Percentiles rank a stretch among this genome's conserved stretches.
Evolutionary conservation across 2,797 vertebrate genomes (phyloP).

Genomic region (Menidia menidia): DNA sequence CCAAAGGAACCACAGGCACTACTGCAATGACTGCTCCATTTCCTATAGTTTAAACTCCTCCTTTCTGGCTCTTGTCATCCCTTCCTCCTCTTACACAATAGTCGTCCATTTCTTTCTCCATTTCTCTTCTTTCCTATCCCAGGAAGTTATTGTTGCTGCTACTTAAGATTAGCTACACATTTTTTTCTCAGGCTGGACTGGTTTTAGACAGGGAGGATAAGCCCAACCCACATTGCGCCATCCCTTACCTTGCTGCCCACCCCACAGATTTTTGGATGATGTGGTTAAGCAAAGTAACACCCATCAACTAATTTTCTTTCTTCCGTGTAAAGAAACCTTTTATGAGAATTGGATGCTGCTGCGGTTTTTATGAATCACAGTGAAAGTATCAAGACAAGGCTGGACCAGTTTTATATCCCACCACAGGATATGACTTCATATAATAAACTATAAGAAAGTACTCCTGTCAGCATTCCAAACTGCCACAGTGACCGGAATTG

Average conservation of each 20-base stretch:
- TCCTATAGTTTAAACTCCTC: slow-evolving; percentile 51
- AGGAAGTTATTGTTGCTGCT: slow-evolving; percentile 27
- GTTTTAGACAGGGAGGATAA: slow-evolving; percentile 43
- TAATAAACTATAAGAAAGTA: slow-evolving; percentile 18
- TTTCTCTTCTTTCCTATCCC: slow-evolving; percentile 1
- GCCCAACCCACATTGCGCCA: slow-evolving; percentile 28
- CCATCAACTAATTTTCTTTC: slow-evolving; percentile 28
- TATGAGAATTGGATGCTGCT: slow-evolving; percentile 10
- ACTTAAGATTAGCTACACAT: slow-evolving; percentile 28
- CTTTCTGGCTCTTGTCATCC: slow-evolving; percentile 28
- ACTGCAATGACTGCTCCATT: slow-evolving; percentile 54
- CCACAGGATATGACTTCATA: slow-evolving; percentile 55
- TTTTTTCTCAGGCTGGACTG: slow-evolving; percentile 27
- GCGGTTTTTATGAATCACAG: slow-evolving; percentile 31
- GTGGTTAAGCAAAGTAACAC: slow-evolving; percentile 39
- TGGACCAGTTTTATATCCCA: slow-evolving; percentile 15
- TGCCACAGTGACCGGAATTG: slow-evolving; percentile 38
- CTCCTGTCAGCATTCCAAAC: slow-evolving; percentile 24
- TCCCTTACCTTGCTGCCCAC: slow-evolving; percentile 19
- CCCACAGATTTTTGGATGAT: slow-evolving; percentile 25
- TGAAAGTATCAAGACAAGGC: slow-evolving; percentile 11
- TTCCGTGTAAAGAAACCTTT: slow-evolving; percentile 16
- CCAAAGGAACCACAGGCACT: slow-evolving; percentile 74
- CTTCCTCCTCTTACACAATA: slow-evolving; percentile 34
- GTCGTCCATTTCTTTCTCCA: slow-evolving; percentile 41